Evolutionary conservation across 2,888 invertebrate genomes (phyloP), one percentile per base, ranked within the genome.

Genomic region (Dasypolia templi): DNA sequence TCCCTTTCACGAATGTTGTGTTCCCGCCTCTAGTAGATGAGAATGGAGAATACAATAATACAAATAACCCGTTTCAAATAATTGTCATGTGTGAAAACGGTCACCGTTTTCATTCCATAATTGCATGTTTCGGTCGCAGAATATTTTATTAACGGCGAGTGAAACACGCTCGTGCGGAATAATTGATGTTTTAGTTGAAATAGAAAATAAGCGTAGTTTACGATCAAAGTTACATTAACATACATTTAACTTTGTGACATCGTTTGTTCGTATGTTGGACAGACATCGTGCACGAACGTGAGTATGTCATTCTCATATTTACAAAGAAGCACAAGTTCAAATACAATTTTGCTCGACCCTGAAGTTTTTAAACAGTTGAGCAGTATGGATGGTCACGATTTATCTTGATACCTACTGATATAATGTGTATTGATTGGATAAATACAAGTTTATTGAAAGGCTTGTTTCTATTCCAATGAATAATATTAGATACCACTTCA

Each of bases 21-120:
- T 84, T 85, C 83, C 78, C 81, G 75, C 83, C 72, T 83, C 76
- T 75, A 62, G 79, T 77, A 81, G 81, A 89, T n/a, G n/a, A n/a
- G n/a, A 88, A 90, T 89, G 86, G 86, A 87, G 86, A 85, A 87
- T 77, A 85, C 78, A 84, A 26, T 88, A 84, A 85, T 84, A 89
- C 85, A 88, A 87, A 87, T 84, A 85, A 83, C 73, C 84, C 79
- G 61, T 83, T 81, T 75, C 82, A 86, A 86, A 85, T 86, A 83
- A 81, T 85, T 83, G 80, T 83, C 80, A 83, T 78, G 77, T 61
- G 75, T 78, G 76, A 79, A 77, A 82, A 74, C 72, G 68, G 66
- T 68, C 32, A 51, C 70, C 17, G 51, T 65, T 80, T 65, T 82
- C 63, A 64, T 77, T 56, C 39, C 61, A 56, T 68, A 84, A 78